These are phyloP conservation scores for Xiphias gladius DNA, from an alignment of 2,113 vertebrate species.

Conservation along the genomic window DNA sequence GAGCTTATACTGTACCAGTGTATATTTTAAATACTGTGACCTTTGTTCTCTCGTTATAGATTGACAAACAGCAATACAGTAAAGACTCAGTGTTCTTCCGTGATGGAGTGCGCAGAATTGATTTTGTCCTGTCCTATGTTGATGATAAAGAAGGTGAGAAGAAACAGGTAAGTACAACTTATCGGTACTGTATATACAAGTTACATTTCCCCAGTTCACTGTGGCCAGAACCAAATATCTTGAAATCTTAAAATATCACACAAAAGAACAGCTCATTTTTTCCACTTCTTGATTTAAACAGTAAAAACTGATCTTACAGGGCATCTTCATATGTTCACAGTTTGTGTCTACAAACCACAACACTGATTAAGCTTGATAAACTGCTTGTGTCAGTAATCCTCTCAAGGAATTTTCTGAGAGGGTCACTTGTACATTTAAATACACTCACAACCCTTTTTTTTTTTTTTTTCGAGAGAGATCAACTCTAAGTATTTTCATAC, in stretches of 20 bases:
- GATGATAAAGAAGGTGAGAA: slow-evolving; percentile 92
- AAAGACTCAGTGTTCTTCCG: slow-evolving; percentile 96
- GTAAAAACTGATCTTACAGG: slow-evolving; percentile 15
- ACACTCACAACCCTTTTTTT: background rate
- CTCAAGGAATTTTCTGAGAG: slow-evolving; percentile 2
- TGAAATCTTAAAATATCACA: background rate
- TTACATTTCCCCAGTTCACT: background rate
- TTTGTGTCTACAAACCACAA: slow-evolving; percentile 54
- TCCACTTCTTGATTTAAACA: background rate
- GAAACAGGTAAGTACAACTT: slow-evolving; percentile 87
- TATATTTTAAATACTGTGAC: slow-evolving; percentile 13
- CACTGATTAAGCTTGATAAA: slow-evolving; percentile 42
- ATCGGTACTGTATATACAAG: background rate
- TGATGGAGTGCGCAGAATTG: slow-evolving; percentile 92
- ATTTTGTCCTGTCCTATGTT: slow-evolving; percentile 94
- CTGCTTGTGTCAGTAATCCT: slow-evolving; percentile 18
- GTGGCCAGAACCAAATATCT: background rate
- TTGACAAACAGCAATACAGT: slow-evolving; percentile 75
- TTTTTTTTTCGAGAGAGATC: too few species aligned
- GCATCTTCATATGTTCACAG: slow-evolving; percentile 26
- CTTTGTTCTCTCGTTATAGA: slow-evolving; percentile 56
- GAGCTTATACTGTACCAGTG: background rate
- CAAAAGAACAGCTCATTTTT: too few species aligned
- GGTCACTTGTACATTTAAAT: background rate
- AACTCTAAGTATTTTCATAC: background rate